Percentiles rank a stretch among this genome's conserved stretches.
Conservation (phyloP, 2,797 vertebrate genomes). For the Sebastes goodei region DNA sequence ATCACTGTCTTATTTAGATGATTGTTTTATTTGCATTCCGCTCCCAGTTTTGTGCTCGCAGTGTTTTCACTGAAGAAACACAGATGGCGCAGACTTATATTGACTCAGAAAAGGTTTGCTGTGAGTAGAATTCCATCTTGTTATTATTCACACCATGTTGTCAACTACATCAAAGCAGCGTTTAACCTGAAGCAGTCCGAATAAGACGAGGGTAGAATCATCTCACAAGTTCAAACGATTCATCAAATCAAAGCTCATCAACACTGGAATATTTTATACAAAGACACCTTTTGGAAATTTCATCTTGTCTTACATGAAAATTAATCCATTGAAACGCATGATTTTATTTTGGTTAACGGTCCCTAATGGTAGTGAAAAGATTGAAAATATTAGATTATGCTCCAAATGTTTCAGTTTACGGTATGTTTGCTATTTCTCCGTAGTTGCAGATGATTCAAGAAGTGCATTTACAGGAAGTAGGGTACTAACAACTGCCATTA, state of each 20-base stretch:
- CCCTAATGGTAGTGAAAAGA: background rate
- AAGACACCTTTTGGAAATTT: slow-evolving; percentile 5
- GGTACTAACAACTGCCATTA: background rate
- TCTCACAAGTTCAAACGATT: slow-evolving; percentile 31
- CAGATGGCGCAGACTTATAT: slow-evolving; percentile 7
- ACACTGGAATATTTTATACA: background rate
- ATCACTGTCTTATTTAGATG: background rate
- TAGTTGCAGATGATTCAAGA: background rate
- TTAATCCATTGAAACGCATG: background rate
- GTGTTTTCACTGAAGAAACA: background rate
- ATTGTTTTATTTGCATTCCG: background rate
- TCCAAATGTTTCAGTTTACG: background rate
- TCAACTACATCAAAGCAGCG: slow-evolving; percentile 23
- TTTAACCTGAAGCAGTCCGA: slow-evolving; percentile 45
- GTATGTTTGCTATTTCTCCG: background rate
- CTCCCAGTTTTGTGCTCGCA: background rate
- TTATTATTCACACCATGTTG: slow-evolving; percentile 22
- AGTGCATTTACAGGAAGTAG: background rate
- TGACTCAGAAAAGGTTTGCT: slow-evolving; percentile 16
- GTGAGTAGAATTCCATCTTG: slow-evolving; percentile 14
- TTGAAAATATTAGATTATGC: background rate
- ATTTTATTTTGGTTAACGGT: background rate
- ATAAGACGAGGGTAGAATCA: slow-evolving; percentile 12
- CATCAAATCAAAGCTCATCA: background rate
- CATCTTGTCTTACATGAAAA: background rate